Evolutionary conservation across 2,113 vertebrate genomes (phyloP), one percentile per base, ranked within the genome.

Genomic region (Vulpes ferrilata): DNA sequence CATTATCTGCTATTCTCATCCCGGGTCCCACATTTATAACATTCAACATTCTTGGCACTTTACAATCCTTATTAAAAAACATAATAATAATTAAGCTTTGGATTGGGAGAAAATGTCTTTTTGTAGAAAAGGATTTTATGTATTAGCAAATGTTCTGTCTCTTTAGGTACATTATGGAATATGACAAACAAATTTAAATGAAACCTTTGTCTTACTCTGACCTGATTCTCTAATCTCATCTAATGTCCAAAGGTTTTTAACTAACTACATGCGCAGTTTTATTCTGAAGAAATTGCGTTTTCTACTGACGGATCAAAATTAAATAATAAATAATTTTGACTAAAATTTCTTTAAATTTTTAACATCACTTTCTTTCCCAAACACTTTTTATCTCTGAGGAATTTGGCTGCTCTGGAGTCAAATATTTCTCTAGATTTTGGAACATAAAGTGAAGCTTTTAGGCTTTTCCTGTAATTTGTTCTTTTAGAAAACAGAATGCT

Each of bases 391-490:
- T 71, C 32, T 87, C 19, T 88, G 30, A 94, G 22, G 7, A 6
- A 59, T 74, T 89, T 95, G 60, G 11, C 32, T 65, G 5, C 30
- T 89, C 3, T 48, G 1, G 5, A 59, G 1, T 83, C 6, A 94
- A 78, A 81, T n/a, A 79, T 55, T 89, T 67, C 16, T 96, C 20
- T 73, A 8, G 73, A 88, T 78, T 97, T 88, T 73, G 67, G 13
- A 76, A 88, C 7, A 76, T 25, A 69, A 87, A 43, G 7, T 91
- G 12, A 95, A 2, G 12, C 7, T 79, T 95, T 96, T 65, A 93
- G 8, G 0, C 11, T 78, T 90, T 84, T 51, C 7, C 9, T 87
- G 15, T 81, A 86, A 90, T 59, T 93, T 96, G 25, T 90, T 74
- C 11, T 60, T 85, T 96, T 35, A 79, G 55, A 64, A 78, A 74